Percentiles rank a stretch among this genome's conserved stretches.
Evolutionary conservation across 2,113 vertebrate species (phyloP).

Genomic region (Tinamus guttatus): DNA sequence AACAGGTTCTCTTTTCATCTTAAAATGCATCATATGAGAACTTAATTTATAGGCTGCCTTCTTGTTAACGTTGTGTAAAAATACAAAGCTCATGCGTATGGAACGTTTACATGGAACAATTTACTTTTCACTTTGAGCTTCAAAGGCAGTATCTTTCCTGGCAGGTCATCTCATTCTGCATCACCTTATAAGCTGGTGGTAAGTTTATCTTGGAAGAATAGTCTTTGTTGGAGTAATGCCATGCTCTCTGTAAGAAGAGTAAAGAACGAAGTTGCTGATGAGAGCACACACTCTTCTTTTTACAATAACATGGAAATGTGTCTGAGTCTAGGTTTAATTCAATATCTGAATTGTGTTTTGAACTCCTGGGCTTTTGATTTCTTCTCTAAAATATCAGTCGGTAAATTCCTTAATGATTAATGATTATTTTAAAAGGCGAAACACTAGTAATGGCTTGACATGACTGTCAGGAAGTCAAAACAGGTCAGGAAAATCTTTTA

Average conservation of each 20-base stretch:
- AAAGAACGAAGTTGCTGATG: background rate
- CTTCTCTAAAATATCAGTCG: background rate
- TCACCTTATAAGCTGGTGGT: background rate
- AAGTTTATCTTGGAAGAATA: background rate
- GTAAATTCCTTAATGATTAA: background rate
- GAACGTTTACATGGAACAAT: background rate
- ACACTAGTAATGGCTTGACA: background rate
- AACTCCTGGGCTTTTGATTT: background rate
- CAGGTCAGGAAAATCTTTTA: constrained; percentile 64
- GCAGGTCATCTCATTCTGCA: background rate
- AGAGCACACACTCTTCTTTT: background rate
- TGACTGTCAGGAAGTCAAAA: constrained; percentile 60
- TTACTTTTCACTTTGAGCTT: background rate
- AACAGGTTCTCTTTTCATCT: background rate
- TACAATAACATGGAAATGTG: background rate
- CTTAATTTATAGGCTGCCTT: background rate
- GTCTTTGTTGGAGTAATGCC: background rate
- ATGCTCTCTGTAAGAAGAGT: background rate
- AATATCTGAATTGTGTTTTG: background rate
- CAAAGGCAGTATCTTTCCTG: background rate
- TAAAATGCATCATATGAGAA: background rate
- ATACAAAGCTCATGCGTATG: background rate
- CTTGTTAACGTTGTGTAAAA: background rate
- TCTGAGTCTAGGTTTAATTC: background rate
- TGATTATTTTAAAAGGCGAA: background rate